These are phyloP conservation scores for Branchipolynoe longqiensis DNA, from an alignment of 2,888 invertebrate species.

Conservation along the genomic window DNA sequence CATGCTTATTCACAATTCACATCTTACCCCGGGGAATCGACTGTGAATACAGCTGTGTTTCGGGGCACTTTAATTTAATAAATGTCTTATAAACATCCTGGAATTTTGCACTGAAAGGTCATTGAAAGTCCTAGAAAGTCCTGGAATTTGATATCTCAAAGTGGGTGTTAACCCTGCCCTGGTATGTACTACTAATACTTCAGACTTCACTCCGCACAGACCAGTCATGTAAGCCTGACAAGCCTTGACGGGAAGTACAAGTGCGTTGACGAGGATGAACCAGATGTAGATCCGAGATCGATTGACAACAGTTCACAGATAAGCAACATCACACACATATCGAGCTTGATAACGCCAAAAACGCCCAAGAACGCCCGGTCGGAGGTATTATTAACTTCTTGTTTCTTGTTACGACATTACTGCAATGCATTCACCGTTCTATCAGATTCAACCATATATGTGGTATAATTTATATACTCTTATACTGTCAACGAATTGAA, in stretches of 20 bases:
- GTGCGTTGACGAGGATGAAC: neutral
- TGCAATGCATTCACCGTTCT: neutral
- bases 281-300: neutral
- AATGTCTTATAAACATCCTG: too few species aligned
- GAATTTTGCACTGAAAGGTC: too few species aligned
- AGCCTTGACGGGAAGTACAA: neutral
- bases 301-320: neutral
- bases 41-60: too few species aligned
- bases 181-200: neutral
- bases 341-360: neutral
- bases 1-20: neutral
- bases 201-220: neutral
- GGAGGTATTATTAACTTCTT: neutral
- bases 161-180: neutral
- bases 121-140: too few species aligned
- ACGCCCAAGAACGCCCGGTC: neutral
- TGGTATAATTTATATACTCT: neutral
- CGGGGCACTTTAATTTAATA: too few species aligned
- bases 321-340: constrained; percentile 14
- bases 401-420: too few species aligned
- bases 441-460: neutral
- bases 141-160: too few species aligned
- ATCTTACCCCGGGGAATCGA: neutral
- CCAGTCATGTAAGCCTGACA: neutral
- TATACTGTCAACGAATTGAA: neutral